These are phyloP conservation scores for Triplophysa dalaica DNA, from an alignment of 2,113 vertebrate genomes.

Conservation along the genomic window DNA sequence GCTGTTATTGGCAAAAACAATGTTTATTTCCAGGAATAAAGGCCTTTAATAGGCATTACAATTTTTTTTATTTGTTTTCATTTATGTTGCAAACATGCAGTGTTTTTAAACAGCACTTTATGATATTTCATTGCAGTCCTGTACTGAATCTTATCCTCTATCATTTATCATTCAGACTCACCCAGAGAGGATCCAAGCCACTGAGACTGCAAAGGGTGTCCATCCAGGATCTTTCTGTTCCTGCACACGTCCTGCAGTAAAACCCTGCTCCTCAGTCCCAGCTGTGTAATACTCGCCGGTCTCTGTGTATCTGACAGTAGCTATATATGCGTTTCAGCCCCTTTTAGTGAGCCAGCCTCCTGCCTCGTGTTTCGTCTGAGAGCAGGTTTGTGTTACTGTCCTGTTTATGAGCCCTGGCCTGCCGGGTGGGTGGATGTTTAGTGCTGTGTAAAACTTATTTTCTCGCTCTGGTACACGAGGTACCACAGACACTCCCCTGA, in stretches of 20 bases:
- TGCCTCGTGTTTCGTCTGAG: slow-evolving; percentile 9
- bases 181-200: slow-evolving; percentile 61
- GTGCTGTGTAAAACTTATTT: slow-evolving; percentile 7
- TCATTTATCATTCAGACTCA: slow-evolving; percentile 43
- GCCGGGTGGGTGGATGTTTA: slow-evolving; percentile 45
- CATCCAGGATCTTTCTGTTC: slow-evolving; percentile 49
- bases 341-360: slow-evolving; percentile 7
- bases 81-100: neutral
- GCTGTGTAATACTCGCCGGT: neutral
- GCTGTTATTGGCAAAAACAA: slow-evolving; percentile 3
- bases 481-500: slow-evolving; percentile 43
- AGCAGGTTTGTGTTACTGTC: slow-evolving; percentile 27
- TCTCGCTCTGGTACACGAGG: slow-evolving; percentile 15
- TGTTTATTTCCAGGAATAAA: slow-evolving; percentile 24
- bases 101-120: neutral
- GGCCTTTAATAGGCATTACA: neutral
- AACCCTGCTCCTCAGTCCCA: neutral
- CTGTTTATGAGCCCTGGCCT: slow-evolving; percentile 47
- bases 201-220: slow-evolving; percentile 56
- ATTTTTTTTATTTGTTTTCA: neutral
- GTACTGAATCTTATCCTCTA: neutral
- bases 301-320: slow-evolving; percentile 9
- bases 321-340: neutral
- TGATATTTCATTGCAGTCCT: neutral
- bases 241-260: neutral